Evolutionary conservation across 2,888 invertebrate genomes (phyloP).

Genomic region (Crossocerus cetratus): DNA sequence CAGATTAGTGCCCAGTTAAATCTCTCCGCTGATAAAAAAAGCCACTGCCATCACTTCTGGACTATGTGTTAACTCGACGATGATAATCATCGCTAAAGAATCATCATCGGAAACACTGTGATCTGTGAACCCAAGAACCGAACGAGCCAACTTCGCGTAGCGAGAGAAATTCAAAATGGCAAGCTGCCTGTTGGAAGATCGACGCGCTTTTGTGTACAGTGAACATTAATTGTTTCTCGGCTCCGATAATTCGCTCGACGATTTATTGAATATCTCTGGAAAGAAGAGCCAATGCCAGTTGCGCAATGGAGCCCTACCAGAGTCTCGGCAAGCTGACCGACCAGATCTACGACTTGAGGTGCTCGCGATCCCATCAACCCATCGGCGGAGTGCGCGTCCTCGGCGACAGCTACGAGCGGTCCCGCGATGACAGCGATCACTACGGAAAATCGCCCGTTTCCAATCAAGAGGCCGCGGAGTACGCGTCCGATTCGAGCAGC

Average conservation of each 20-base stretch:
- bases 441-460: conserved; percentile 18
- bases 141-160: no score
- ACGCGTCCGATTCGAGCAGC: conserved; percentile 65
- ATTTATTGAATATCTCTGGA: background rate
- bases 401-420: conserved; percentile 14
- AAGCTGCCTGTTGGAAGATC: no score
- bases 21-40: conserved; percentile 19
- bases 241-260: no score
- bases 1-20: conserved; percentile 56
- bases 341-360: conserved; percentile 47
- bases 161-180: no score
- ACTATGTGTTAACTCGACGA: background rate
- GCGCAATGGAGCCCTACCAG: conserved; percentile 56
- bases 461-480: conserved; percentile 48
- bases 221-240: no score
- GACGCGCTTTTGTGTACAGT: no score
- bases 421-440: conserved; percentile 27
- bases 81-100: background rate
- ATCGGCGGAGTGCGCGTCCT: conserved; percentile 20
- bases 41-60: conserved; percentile 3
- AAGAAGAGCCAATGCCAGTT: conserved; percentile 21
- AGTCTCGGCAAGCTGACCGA: conserved; percentile 42
- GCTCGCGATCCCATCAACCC: conserved; percentile 27
- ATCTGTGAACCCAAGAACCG: background rate
- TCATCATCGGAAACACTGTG: background rate